phyloP scores from a whole-genome alignment of 2,888 invertebrate species.

The Prosopocoilus inquinatus region DNA sequence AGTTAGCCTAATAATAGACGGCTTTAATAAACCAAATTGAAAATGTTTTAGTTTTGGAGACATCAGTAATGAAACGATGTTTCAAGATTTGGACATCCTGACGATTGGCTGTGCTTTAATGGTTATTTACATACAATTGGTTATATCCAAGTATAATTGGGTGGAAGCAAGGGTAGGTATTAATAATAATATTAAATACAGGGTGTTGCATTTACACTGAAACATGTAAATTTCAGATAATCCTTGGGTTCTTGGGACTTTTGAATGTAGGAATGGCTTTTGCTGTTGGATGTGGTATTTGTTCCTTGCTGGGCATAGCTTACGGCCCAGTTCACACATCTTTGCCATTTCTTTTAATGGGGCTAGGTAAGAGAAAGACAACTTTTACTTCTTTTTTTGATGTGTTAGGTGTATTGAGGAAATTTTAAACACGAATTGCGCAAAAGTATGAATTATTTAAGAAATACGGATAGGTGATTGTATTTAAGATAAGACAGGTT shows the following conservation, averaged over 20 bases:
- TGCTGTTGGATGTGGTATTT: slow-evolving; percentile 67
- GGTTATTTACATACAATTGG: slow-evolving; percentile 71
- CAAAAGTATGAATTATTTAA: no score
- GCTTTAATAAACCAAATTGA: no score
- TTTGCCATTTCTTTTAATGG: slow-evolving; percentile 77
- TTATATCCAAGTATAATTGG: slow-evolving; percentile 72
- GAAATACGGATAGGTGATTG: no score
- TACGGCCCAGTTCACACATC: slow-evolving; percentile 83
- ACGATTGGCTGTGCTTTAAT: slow-evolving; percentile 67
- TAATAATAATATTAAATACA: not conserved
- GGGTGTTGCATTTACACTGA: slow-evolving; percentile 1
- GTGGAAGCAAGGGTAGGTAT: slow-evolving; percentile 65
- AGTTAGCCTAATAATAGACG: not conserved
- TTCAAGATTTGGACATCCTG: slow-evolving; percentile 70
- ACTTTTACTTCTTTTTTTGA: no score
- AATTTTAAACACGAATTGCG: no score
- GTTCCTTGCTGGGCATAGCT: slow-evolving; percentile 67
- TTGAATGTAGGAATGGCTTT: slow-evolving; percentile 73
- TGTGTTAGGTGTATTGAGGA: no score
- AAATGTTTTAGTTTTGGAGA: slow-evolving; percentile 65
- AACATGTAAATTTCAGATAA: slow-evolving; percentile 50
- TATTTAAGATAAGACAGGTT: no score
- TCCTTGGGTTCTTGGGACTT: slow-evolving; percentile 67
- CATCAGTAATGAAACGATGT: slow-evolving; percentile 67
- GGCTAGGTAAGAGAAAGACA: slow-evolving; percentile 53